Percentiles rank a stretch among this genome's conserved stretches.
Conservation (phyloP, 2,113 vertebrate genomes). For the Channa argus region DNA sequence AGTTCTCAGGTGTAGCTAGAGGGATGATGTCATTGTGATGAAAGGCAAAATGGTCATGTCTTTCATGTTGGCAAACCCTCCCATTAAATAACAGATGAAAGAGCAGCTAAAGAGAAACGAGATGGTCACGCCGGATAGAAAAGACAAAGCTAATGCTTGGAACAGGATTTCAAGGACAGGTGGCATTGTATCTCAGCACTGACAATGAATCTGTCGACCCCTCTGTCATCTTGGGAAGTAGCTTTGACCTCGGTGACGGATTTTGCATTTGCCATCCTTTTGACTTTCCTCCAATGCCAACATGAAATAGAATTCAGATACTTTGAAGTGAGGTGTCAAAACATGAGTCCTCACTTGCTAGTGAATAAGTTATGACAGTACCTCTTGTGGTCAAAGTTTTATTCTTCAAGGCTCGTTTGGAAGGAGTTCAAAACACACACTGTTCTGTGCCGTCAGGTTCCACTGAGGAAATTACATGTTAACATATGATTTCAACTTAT, state of each 20-base stretch:
- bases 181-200: conserved; percentile 47
- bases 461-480: neutral
- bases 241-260: conserved; percentile 70
- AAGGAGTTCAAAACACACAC: conserved; percentile 38
- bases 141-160: conserved; percentile 70
- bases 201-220: conserved; percentile 65
- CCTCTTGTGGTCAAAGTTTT: conserved; percentile 64
- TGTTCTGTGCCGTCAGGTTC: neutral
- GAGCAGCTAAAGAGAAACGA: conserved; percentile 65
- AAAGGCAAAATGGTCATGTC: conserved; percentile 67
- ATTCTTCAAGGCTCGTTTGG: conserved; percentile 64
- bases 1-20: conserved; percentile 62
- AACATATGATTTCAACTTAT: neutral
- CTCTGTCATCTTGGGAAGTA: conserved; percentile 66
- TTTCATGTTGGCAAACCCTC: conserved; percentile 76
- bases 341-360: conserved; percentile 61
- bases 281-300: conserved; percentile 73
- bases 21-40: conserved; percentile 71
- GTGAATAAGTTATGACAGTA: conserved; percentile 74
- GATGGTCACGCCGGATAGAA: conserved; percentile 64
- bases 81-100: conserved; percentile 77
- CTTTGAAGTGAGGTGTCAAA: conserved; percentile 81
- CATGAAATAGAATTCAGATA: conserved; percentile 76
- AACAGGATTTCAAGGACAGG: conserved; percentile 77
- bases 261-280: conserved; percentile 77